phyloP scores from a whole-genome alignment of 2,888 invertebrate genomes.

The Arctia plantaginis region DNA sequence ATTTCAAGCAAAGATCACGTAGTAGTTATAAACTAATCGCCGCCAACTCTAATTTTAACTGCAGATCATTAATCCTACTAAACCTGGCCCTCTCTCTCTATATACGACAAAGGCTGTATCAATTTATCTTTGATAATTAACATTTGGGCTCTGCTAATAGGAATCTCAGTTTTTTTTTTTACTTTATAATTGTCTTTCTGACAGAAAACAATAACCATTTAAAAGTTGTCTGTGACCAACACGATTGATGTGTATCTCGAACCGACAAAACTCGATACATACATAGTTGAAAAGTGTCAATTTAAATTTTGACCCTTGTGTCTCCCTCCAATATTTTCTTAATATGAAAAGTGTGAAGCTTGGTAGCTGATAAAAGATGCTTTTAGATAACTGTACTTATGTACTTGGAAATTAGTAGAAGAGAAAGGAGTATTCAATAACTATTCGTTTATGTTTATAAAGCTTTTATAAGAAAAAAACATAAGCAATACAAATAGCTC shows the following conservation, averaged over 20 bases:
- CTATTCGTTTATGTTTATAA: neutral
- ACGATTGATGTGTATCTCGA: neutral
- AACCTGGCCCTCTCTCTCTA: slow-evolving; percentile 4
- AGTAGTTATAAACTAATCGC: slow-evolving; percentile 12
- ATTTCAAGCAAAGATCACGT: slow-evolving; percentile 3
- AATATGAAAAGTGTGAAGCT: too few species aligned
- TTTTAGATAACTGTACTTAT: too few species aligned
- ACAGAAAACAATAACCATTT: too few species aligned
- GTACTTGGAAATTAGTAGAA: too few species aligned
- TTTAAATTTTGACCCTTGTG: neutral
- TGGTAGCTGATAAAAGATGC: neutral
- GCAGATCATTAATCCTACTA: slow-evolving; percentile 13
- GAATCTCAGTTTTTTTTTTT: neutral
- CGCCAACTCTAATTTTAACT: slow-evolving; percentile 14
- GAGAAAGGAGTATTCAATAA: neutral
- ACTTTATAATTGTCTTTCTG: too few species aligned
- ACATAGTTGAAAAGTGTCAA: neutral
- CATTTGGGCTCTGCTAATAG: neutral
- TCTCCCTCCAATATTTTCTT: neutral
- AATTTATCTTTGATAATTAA: neutral
- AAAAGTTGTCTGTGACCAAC: too few species aligned
- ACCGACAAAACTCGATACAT: neutral
- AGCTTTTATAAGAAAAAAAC: neutral
- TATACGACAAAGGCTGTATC: neutral
- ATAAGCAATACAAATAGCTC: neutral